Evolutionary conservation across 2,888 invertebrate species (phyloP), one percentile per base, ranked within the genome.

Genomic region (Dendrolimus houi): DNA sequence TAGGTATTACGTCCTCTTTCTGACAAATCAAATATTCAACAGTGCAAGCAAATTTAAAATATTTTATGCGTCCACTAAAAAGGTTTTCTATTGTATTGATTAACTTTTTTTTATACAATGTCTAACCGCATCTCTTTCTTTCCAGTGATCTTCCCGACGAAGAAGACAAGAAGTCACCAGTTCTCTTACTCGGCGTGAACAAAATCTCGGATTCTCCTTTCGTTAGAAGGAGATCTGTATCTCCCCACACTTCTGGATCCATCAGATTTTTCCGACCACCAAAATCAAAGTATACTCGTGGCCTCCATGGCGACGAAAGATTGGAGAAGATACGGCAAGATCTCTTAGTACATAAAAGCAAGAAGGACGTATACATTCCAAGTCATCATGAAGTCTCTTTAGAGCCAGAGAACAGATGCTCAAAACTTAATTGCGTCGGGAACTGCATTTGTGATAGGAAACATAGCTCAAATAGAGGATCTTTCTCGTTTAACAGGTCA

Each of bases 131-230:
- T 47, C 47, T 60, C 41, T 70, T 62, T 73, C 63, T 71, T 88
- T 87, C 55, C 91, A 93, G 93, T 74, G 93, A 93, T 71, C 87
- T 93, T 59, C 93, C 93, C 41, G 93, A 93, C 75, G 87, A 89
- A 70, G 91, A 91, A 69, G 93, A 93, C 68, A 91, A 91, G 72
- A 91, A 92, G 64, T 91, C 93, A 56, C 89, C 91, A 9, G 93
- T 93, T 56, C 87, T 93, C 60, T 91, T 93, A 56, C 78, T 93
- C 74, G 93, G 93, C 61, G 93, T 93, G 61, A 93, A 92, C 78
- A 93, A 92, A 75, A 92, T 85, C 68, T 81, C 85, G 7, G 90
- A 90, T 61, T 90, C 90, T 0, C 89, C 91, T 1, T 83, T 85
- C 61, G 77, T 85, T 29, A 75, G 90, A 61, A 74, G 91, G 68